Base-by-base conservation (phyloP, 2,113 vertebrate genomes). In the Dryoscopus gambensis region DNA sequence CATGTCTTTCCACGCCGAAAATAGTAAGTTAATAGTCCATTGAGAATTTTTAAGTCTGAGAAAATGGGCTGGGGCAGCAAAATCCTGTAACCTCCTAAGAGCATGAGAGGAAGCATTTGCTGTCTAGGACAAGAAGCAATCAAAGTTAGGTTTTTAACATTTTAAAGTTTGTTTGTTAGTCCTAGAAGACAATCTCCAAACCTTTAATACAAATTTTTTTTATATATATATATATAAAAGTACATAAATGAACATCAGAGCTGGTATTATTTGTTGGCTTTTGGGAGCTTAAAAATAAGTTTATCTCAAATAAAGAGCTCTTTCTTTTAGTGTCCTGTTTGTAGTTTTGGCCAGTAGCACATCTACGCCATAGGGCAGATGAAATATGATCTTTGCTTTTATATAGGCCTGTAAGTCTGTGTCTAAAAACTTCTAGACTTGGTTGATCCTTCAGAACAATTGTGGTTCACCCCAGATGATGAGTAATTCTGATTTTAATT, bases 351-450 rank as follows among this genome's bases (percentile, higher is more conserved):
- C 33, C 13, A 40, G 49, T 31, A 81, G 18, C 10, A 11, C 27
- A 15, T 46, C 14, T n/a, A 7, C 0, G 0, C 24, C 24, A 49
- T 1, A 62, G 53, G 24, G 6, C 16, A 76, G 19, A 35, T 59
- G 15, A 69, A 76, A 76, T 39, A 68, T 10, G 6, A 64, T 50
- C 9, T 60, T 80, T 55, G 7, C 4, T 79, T 63, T 63, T 20
- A 19, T 14, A 27, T 7, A 71, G 6, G 5, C 7, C 7, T 81
- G 8, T 39, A 40, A 42, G 2, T 44, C 4, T 28, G 2, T 10
- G 6, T 56, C 53, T 65, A 50, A 76, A 40, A 50, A 31, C 8
- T 16, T 71, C 23, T 69, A 25, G 55, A 77, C 30, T 5, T 55
- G 11, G 17, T 20, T 24, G 18, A 21, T 27, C 15, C 30, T 59